Evolutionary conservation across 2,113 vertebrate genomes (phyloP).

Genomic region (Piaya cayana): DNA sequence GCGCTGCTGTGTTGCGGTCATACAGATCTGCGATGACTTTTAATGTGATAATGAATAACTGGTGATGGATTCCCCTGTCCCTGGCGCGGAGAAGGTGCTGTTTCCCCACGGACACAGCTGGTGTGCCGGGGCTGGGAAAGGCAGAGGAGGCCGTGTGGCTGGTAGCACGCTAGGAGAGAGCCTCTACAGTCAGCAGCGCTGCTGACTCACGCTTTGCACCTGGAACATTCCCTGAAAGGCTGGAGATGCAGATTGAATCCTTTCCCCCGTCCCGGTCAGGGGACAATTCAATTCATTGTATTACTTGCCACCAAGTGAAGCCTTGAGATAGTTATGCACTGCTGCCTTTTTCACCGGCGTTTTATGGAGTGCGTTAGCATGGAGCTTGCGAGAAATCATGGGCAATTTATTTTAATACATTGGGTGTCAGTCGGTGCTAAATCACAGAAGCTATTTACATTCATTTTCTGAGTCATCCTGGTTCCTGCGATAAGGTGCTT

Average conservation of each 20-base stretch:
- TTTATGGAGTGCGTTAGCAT: neutral
- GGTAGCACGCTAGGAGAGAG: neutral
- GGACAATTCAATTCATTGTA: neutral
- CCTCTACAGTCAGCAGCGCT: neutral
- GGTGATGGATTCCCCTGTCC: neutral
- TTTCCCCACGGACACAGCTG: neutral
- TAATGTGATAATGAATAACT: neutral
- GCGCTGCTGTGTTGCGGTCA: neutral
- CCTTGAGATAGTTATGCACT: neutral
- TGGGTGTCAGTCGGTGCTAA: neutral
- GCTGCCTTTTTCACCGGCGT: neutral
- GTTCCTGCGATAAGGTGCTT: neutral
- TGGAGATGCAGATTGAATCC: neutral
- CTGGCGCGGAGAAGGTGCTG: neutral
- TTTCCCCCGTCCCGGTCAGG: neutral
- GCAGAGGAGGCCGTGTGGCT: neutral
- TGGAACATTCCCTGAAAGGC: neutral
- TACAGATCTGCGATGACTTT: neutral
- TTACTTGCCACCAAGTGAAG: neutral
- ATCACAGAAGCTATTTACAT: constrained; percentile 22
- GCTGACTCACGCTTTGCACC: constrained; percentile 44
- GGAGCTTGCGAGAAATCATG: neutral
- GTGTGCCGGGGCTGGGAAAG: neutral
- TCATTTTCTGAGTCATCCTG: constrained; percentile 34
- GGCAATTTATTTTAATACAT: constrained; percentile 28